Evolutionary conservation across 1,140 invertebrate genomes (phyloP), one percentile per base, ranked within the genome.

Genomic region (Macrobrachium nipponense): DNA sequence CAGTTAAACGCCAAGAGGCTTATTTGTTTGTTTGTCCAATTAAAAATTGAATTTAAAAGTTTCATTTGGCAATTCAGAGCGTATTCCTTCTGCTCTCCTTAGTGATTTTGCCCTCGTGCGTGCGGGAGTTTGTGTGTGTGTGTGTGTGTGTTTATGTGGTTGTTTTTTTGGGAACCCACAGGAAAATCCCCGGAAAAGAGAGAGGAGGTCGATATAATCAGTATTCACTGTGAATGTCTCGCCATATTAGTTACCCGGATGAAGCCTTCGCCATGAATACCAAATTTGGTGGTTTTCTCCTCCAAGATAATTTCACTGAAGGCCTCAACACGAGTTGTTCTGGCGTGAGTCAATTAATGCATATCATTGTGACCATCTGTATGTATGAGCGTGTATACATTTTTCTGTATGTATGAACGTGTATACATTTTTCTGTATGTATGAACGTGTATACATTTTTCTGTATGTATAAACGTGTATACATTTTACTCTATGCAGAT

Each of bases 91-190:
- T 36, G 27, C 1, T 36, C 27, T 36, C 27, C 27, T 36, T 36
- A 36, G 27, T 36, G 27, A 36, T 36, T 36, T 36, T 36, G 27
- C 27, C 27, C 27, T 36, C 27, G 27, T 79, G 23, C 64, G 60
- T 79, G 59, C n/a, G n/a, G n/a, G n/a, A n/a, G n/a, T n/a, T n/a
- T 62, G 77, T 79, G 77, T 79, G 59, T 62, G 77, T 79, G n/a
- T 79, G 59, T 62, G 77, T 79, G 77, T 79, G 59, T 62, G 77
- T 79, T 23, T 79, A 20, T 79, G 4, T 78, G 58, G 7, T 18
- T 78, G 76, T 78, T 18, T 78, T 51, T 20, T 1, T 51, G 23
- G 27, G 4, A 36, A 36, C 27, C 27, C 27, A 36, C 27, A 36
- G 27, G 51, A 51, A 51, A 51, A 51, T 51, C 51, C 51, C 12